Evolutionary conservation across 2,113 vertebrate species (phyloP).

Genomic region (zebrafish (Danio rerio)): GRCz12tu NC_133190.1:43199501-43200000

Average conservation of each 20-base stretch:
- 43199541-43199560: background rate
- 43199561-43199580: background rate
- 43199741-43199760: conserved; percentile 8
- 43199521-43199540: background rate
- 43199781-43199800: background rate
- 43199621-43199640: background rate
- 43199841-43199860: background rate
- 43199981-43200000: no score
- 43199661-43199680: background rate
- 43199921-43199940: no score
- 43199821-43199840: background rate
- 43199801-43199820: background rate
- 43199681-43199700: background rate
- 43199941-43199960: no score
- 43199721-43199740: background rate
- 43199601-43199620: background rate
- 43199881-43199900: background rate
- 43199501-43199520: background rate
- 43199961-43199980: no score
- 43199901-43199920: no score
- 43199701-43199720: background rate
- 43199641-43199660: conserved; percentile 6
- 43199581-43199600: background rate
- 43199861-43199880: background rate
- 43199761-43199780: conserved; percentile 3